Base-by-base conservation (phyloP, 2,113 vertebrate species). In the Amphiprion ocellaris region DNA sequence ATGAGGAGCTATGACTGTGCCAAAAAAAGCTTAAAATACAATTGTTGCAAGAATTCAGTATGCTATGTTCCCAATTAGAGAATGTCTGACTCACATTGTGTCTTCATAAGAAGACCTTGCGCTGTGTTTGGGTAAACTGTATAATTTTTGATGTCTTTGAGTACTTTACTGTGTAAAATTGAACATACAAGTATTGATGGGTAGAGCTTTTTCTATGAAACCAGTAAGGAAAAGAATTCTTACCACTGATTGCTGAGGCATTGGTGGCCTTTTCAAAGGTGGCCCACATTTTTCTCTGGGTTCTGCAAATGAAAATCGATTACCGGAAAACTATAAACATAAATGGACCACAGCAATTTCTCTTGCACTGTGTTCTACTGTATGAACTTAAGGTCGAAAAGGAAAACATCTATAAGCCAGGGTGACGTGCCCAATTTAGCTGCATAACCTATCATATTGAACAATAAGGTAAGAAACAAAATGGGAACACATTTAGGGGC, bases 221-320 rank as follows among this genome's bases (percentile, higher is more conserved):
- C 41, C 3, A 59, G 52, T 17, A 59, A 63, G 80, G n/a, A 50
- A 39, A 62, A 37, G 12, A 79, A 46, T 28, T 53, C 54, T 26
- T 2, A 58, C 11, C 28, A 74, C 67, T 68, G 62, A 69, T 83
- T 82, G 58, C 49, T 86, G 26, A 83, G 26, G 71, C 70, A 78
- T 62, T 68, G 26, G 26, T 72, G 73, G 50, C 67, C 63, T 86
- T 78, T 74, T 59, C n/a, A 54, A 52, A 74, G 59, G 58, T 74
- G 33, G 72, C 23, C 19, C 44, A 65, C 53, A 74, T 78, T 81
- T 84, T 77, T 74, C 67, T 74, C 39, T 14, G 6, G 7, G 7
- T 85, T 86, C 70, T 37, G 26, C 39, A 82, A 87, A 89, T 81
- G 65, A 81, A 86, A 91, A 88, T 89, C 60, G 52, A 87, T 89